Evolutionary conservation across 2,888 invertebrate species (phyloP).

Genomic region (Zygaena filipendulae): DNA sequence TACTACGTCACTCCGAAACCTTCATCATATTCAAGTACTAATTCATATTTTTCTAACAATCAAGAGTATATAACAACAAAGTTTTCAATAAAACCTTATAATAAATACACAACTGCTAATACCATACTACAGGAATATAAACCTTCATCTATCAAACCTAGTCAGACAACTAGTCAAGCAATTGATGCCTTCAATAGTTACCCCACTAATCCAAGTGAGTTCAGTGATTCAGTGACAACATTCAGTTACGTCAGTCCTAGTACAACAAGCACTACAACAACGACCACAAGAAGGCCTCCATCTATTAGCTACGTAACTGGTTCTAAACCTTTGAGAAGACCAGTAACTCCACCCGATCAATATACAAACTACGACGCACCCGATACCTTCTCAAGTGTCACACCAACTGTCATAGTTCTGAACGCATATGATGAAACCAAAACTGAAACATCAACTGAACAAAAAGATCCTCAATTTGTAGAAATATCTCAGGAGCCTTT

Average conservation of each 20-base stretch:
- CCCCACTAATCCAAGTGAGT: slow-evolving; percentile 49
- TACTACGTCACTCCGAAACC: slow-evolving; percentile 56
- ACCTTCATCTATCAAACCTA: slow-evolving; percentile 33
- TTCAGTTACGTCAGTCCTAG: slow-evolving; percentile 51
- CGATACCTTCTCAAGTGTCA: slow-evolving; percentile 55
- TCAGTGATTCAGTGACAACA: slow-evolving; percentile 44
- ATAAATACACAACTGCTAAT: slow-evolving; percentile 38
- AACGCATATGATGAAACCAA: slow-evolving; percentile 38
- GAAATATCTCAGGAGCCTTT: slow-evolving; percentile 64
- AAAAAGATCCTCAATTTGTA: slow-evolving; percentile 45
- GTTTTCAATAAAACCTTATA: slow-evolving; percentile 28
- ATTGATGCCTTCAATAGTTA: slow-evolving; percentile 55
- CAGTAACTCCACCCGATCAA: slow-evolving; percentile 39
- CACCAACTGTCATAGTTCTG: slow-evolving; percentile 57
- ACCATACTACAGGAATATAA: slow-evolving; percentile 33
- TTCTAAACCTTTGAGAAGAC: slow-evolving; percentile 57
- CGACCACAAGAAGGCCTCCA: slow-evolving; percentile 41
- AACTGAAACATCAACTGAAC: slow-evolving; percentile 27
- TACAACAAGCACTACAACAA: slow-evolving; percentile 35
- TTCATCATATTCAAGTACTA: slow-evolving; percentile 27
- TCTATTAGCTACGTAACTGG: slow-evolving; percentile 61
- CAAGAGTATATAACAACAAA: slow-evolving; percentile 20
- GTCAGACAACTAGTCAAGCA: slow-evolving; percentile 55
- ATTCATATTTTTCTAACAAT: slow-evolving; percentile 14
- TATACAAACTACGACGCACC: slow-evolving; percentile 28